Evolutionary conservation across 1,140 invertebrate genomes (phyloP), one percentile per base, ranked within the genome.

Genomic region (Andricus grossulariae): DNA sequence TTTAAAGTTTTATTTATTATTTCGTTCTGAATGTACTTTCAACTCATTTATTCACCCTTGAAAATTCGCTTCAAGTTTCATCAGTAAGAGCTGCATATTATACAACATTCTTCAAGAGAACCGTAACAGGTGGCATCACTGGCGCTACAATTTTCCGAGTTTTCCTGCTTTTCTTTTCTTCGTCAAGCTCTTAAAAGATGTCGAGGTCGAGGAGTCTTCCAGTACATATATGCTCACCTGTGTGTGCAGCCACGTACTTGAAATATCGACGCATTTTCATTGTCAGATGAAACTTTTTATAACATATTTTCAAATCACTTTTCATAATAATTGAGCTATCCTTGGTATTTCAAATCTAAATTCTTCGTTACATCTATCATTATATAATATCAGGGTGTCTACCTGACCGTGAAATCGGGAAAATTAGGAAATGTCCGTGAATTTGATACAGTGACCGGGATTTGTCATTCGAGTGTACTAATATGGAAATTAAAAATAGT

Each of bases 111-210:
- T 45, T 66, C 15, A 66, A 16, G 39, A 32, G 57, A 66, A 66
- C 32, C 13, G 60, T 66, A 66, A 66, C 60, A 66, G 60, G 60
- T 66, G 60, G 60, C 8, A 66, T 60, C 25, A 66, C 32, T 66
- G 21, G 25, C 10, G 25, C 32, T 21, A 66, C 32, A 45, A 66
- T 66, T 45, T 66, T n/a, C 60, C 32, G 32, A 57, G 55, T 57
- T 66, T 32, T 66, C 32, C 60, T 45, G 25, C 60, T 39, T 66
- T 66, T 66, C 60, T 39, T 66, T 39, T 66, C 60, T 66, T 66
- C 60, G 25, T 66, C 60, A 66, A 66, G 60, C 60, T 66, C 60
- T 66, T 66, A 32, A 12, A 66, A 39, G 60, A 66, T 66, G 60
- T 66, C 60, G 60, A 66, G 60, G 32, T 66, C 13, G 60, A 66